These are phyloP conservation scores for Iphiclides podalirius DNA, from an alignment of 2,888 invertebrate genomes.

Conservation along the genomic window DNA sequence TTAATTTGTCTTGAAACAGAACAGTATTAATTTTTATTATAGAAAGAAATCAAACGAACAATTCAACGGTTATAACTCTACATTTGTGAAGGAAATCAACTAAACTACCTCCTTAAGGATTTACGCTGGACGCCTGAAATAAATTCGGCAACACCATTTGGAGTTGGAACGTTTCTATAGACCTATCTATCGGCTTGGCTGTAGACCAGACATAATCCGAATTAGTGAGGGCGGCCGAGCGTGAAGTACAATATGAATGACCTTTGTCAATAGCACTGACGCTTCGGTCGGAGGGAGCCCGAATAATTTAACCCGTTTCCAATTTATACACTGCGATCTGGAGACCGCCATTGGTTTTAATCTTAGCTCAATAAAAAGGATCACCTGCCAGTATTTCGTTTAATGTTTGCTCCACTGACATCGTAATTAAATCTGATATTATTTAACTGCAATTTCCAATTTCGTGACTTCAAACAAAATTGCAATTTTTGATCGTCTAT, in stretches of 20 bases:
- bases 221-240: conserved; percentile 63
- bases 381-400: background rate
- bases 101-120: background rate
- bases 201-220: conserved; percentile 55
- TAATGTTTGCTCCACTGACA: background rate
- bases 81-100: background rate
- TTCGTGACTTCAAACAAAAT: too few species aligned
- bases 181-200: conserved; percentile 26
- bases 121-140: background rate
- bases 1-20: too few species aligned
- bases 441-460: too few species aligned
- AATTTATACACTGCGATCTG: conserved; percentile 42
- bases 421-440: background rate
- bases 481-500: too few species aligned
- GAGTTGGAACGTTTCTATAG: conserved; percentile 1
- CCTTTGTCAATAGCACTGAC: conserved; percentile 69
- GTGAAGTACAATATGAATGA: conserved; percentile 72
- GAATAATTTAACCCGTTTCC: conserved; percentile 51
- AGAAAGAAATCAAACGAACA: too few species aligned
- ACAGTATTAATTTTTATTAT: too few species aligned
- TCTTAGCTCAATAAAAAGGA: background rate
- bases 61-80: too few species aligned
- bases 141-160: background rate
- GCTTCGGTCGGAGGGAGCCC: conserved; percentile 45
- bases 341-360: background rate